Base-by-base conservation (phyloP, 2,888 invertebrate genomes). In the Hylaea fasciaria region DNA sequence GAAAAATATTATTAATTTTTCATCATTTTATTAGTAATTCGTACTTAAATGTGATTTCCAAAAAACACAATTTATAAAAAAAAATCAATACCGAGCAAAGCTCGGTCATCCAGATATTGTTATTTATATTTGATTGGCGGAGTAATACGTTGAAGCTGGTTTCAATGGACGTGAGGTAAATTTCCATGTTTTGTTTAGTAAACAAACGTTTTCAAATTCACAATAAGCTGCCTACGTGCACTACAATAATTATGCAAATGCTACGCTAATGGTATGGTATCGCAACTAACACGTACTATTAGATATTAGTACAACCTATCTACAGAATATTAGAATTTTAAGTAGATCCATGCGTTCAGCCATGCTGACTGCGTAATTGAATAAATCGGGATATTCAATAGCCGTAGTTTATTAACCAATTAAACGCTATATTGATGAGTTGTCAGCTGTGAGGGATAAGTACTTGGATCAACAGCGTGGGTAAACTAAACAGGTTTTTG, bases 171-270 rank as follows among this genome's bases (percentile, higher is more conserved):
- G 43, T 43, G 17, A 12, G 9, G 10, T 12, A 10, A 17, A 43
- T n/a, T n/a, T n/a, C 22, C 11, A 12, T 43, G 16, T 4, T 35
- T 35, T 43, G 37, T 44, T 53, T 17, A 17, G 49, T 39, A 22
- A 51, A 35, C 55, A 43, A 37, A 22, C 29, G 45, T 48, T 50
- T 47, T 37, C 47, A 55, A 54, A 50, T 55, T 41, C 57, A 43
- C 57, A 57, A 49, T 57, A 48, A 49, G 35, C 45, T 41, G 49
- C 9, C 1, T 32, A 40, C 57, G 57, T 49, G 59, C 53, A 37
- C 44, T 52, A 49, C 37, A 49, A 35, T 50, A 29, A 59, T 62
- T 65, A 68, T 68, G 67, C 43, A 55, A 68, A 68, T 68, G 40
- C 37, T 44, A 46, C 43, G 22, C 63, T 67, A 67, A 63, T 61